Conservation (phyloP, 1,140 invertebrate species). For the Zelostemma sp. region DNA sequence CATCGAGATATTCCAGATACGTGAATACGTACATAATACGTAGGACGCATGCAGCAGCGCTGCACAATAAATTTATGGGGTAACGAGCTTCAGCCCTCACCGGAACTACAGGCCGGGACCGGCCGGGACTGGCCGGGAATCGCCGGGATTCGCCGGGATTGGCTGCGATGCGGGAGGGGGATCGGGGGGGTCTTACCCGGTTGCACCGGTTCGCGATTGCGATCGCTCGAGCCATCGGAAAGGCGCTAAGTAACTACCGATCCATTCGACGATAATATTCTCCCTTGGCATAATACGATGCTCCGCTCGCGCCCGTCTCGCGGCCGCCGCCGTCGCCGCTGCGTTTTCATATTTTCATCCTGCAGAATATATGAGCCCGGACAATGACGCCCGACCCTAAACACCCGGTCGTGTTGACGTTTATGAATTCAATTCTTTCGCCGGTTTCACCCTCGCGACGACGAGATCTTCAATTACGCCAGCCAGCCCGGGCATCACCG, state of each 20-base stretch:
- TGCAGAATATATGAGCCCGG: constrained; percentile 13
- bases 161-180: constrained; percentile 26
- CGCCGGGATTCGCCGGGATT: constrained; percentile 32
- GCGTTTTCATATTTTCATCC: constrained; percentile 37
- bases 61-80: constrained; percentile 64
- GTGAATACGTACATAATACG: constrained; percentile 22
- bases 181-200: constrained; percentile 39
- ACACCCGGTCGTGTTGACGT: constrained; percentile 50
- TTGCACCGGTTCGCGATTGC: constrained; percentile 60
- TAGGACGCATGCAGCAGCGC: constrained; percentile 46
- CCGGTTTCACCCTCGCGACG: constrained; percentile 25
- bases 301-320: constrained; percentile 4
- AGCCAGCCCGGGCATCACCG: no score
- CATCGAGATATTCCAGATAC: no score
- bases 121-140: no score
- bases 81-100: constrained; percentile 55
- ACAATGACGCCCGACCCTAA: constrained; percentile 39
- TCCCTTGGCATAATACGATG: constrained; percentile 30
- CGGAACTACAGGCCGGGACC: no score
- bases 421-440: constrained; percentile 65
- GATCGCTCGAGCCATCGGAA: constrained; percentile 62
- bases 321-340: constrained; percentile 29
- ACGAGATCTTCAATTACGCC: constrained; percentile 20
- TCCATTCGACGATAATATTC: constrained; percentile 60
- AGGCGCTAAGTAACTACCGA: constrained; percentile 70